These are phyloP conservation scores for Hemibagrus guttatus DNA, from an alignment of 2,797 vertebrate species.

Conservation along the genomic window DNA sequence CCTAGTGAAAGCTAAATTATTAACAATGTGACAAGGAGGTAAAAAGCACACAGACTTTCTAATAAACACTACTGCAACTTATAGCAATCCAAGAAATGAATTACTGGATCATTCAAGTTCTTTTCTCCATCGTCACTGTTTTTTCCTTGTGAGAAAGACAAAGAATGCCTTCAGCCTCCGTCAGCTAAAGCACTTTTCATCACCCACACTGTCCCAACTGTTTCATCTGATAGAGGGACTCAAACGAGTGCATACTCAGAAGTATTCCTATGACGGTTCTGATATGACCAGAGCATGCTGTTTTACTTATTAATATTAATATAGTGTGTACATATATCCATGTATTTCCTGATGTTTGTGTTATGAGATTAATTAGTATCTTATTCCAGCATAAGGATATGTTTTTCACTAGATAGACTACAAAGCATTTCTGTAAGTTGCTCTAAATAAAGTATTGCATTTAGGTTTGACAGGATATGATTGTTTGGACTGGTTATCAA, in stretches of 20 bases:
- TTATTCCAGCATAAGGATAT: background rate
- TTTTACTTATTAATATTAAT: background rate
- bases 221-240: slow-evolving; percentile 6
- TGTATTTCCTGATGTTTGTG: background rate
- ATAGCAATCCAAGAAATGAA: background rate
- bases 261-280: background rate
- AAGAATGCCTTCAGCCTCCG: slow-evolving; percentile 25
- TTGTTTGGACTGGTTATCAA: background rate
- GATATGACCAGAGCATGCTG: background rate
- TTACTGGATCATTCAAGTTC: background rate
- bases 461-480: background rate
- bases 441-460: background rate
- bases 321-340: background rate
- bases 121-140: background rate
- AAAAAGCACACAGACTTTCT: background rate
- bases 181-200: background rate
- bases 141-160: slow-evolving; percentile 28
- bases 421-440: background rate
- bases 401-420: background rate
- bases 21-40: background rate
- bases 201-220: slow-evolving; percentile 4
- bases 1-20: background rate
- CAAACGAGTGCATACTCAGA: no score
- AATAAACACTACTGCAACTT: background rate
- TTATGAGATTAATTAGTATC: background rate